phyloP scores from a whole-genome alignment of 2,797 vertebrate genomes.

The Aratinga solstitialis region DNA sequence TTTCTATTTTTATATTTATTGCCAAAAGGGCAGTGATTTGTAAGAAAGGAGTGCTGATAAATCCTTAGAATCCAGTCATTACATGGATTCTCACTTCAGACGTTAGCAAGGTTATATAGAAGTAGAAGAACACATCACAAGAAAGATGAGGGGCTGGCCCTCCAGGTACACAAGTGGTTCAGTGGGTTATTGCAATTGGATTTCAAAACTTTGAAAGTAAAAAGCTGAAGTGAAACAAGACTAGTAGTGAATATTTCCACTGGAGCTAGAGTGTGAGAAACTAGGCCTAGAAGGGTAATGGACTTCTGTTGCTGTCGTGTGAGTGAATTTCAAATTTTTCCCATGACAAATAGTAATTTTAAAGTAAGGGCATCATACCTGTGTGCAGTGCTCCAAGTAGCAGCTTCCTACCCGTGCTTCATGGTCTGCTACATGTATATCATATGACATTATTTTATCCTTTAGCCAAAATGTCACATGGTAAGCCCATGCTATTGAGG shows the following conservation, averaged over 20 bases:
- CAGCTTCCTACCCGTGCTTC: background rate
- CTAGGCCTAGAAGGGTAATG: background rate
- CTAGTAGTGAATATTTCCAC: background rate
- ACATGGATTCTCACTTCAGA: background rate
- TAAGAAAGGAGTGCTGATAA: background rate
- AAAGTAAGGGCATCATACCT: background rate
- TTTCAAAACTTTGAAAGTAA: background rate
- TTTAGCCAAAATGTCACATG: background rate
- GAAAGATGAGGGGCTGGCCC: background rate
- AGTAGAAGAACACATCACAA: background rate
- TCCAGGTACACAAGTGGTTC: rapidly evolving
- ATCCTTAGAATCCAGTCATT: background rate
- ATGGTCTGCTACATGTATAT: background rate
- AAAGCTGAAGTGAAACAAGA: background rate
- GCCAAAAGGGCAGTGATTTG: background rate
- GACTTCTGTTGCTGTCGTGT: background rate
- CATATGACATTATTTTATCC: background rate
- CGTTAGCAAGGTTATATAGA: background rate
- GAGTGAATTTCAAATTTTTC: background rate
- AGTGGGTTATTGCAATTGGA: background rate
- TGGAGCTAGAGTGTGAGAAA: background rate
- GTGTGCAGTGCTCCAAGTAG: background rate
- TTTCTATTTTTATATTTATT: background rate
- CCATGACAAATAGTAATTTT: background rate
- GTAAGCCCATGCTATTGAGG: background rate